These are phyloP conservation scores for Therioaphis trifolii DNA, from an alignment of 2,888 invertebrate species.

Conservation along the genomic window DNA sequence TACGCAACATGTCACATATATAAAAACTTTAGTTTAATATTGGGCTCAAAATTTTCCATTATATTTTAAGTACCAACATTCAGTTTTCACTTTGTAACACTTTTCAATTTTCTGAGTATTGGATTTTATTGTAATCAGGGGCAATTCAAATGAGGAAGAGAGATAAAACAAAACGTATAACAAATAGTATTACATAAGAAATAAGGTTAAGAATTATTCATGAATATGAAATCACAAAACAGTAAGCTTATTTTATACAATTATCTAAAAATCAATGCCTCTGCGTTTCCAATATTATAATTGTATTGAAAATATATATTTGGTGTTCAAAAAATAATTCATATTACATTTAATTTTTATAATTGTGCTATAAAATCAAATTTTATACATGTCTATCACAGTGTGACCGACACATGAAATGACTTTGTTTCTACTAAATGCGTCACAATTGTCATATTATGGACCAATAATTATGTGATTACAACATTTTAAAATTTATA, in stretches of 20 bases:
- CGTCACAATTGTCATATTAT: neutral
- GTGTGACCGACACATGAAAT: too few relatives aligned
- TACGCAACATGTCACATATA: too few relatives aligned
- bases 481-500: slow-evolving; percentile 28
- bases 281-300: neutral
- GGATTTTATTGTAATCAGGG: slow-evolving; percentile 53
- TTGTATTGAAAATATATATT: neutral
- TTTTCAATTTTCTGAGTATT: slow-evolving; percentile 28
- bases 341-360: too few relatives aligned
- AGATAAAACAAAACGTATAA: slow-evolving; percentile 38
- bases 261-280: neutral
- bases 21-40: neutral
- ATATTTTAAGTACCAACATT: neutral
- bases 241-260: neutral
- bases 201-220: slow-evolving; percentile 49
- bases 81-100: slow-evolving; percentile 58
- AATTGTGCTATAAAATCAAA: too few relatives aligned
- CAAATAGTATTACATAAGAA: slow-evolving; percentile 53
- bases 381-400: too few relatives aligned
- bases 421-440: too few relatives aligned
- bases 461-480: neutral
- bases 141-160: slow-evolving; percentile 62
- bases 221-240: slow-evolving; percentile 42
- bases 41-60: slow-evolving; percentile 3
- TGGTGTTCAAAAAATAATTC: neutral